Evolutionary conservation across 2,797 vertebrate species (phyloP).

Genomic region (Sebastes reedi): DNA sequence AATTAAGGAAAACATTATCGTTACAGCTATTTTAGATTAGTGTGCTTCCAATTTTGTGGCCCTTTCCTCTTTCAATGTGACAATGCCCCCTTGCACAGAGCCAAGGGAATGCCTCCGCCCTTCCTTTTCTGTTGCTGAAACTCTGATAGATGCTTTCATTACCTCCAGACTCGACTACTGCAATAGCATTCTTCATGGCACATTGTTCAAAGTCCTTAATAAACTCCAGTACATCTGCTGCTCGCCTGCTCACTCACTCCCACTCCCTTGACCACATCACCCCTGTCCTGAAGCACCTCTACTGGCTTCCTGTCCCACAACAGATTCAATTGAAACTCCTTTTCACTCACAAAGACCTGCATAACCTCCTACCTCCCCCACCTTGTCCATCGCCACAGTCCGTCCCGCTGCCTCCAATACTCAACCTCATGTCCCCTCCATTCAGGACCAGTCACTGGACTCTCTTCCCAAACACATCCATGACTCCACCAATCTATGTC

Average conservation of each 20-base stretch:
- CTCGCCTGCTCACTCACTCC: not conserved
- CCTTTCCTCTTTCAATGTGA: not conserved
- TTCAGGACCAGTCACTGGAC: not conserved
- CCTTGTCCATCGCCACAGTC: not conserved
- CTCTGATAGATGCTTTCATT: conserved; percentile 5
- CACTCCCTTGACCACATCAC: not conserved
- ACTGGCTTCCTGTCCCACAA: not conserved
- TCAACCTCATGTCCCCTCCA: not conserved
- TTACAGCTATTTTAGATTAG: not conserved
- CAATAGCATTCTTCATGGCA: not conserved
- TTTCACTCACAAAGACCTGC: not conserved
- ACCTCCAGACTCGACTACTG: not conserved
- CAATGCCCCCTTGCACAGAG: not conserved
- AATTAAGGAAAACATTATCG: not conserved
- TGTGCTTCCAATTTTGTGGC: not conserved
- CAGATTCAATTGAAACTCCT: not conserved
- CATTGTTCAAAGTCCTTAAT: not conserved
- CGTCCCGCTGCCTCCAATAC: not conserved
- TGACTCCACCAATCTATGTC: not conserved
- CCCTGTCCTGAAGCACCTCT: not conserved
- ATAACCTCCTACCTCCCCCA: not conserved
- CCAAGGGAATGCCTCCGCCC: not conserved
- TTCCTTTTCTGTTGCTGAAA: not conserved
- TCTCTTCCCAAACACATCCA: not conserved
- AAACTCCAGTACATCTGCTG: not conserved